Conservation (phyloP, 2,797 vertebrate species). For the Neosilurus hyrtlii region DNA sequence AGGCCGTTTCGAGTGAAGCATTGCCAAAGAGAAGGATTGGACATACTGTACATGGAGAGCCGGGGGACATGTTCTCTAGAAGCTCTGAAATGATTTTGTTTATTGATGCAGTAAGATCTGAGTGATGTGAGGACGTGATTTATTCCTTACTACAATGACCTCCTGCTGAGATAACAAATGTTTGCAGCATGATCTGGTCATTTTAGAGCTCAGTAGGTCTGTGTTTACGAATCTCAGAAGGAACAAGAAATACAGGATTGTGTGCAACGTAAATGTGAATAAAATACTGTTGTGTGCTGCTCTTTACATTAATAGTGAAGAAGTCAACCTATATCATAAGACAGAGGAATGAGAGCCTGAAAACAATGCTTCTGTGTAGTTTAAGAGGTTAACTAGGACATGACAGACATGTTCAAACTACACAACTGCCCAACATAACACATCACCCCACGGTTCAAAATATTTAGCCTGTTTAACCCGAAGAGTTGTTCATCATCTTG, state of each 20-base stretch:
- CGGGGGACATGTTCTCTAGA: slow-evolving; percentile 13
- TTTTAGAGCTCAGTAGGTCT: slow-evolving; percentile 2
- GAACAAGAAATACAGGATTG: not conserved
- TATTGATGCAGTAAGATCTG: slow-evolving; percentile 4
- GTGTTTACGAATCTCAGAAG: not conserved
- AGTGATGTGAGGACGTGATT: slow-evolving; percentile 12
- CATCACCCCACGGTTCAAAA: slow-evolving; percentile 10
- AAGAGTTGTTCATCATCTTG: slow-evolving; percentile 26
- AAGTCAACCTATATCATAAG: not conserved
- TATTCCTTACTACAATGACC: slow-evolving; percentile 6
- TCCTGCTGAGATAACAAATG: slow-evolving; percentile 15
- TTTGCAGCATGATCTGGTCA: not conserved
- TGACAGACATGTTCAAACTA: not conserved
- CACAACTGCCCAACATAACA: not conserved
- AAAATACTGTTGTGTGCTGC: not conserved
- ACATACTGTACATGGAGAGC: slow-evolving; percentile 11
- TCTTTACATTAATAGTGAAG: not conserved
- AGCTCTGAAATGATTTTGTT: slow-evolving; percentile 25
- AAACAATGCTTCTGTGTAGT: not conserved
- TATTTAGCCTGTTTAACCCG: slow-evolving; percentile 14
- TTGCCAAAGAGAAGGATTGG: slow-evolving; percentile 7
- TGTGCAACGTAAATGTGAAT: not conserved
- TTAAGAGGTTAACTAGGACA: slow-evolving; percentile 15
- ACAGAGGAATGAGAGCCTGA: not conserved
- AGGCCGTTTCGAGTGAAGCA: slow-evolving; percentile 4